Base-by-base conservation (phyloP, 1,140 invertebrate genomes). In the Dinothrombium tinctorium region DNA sequence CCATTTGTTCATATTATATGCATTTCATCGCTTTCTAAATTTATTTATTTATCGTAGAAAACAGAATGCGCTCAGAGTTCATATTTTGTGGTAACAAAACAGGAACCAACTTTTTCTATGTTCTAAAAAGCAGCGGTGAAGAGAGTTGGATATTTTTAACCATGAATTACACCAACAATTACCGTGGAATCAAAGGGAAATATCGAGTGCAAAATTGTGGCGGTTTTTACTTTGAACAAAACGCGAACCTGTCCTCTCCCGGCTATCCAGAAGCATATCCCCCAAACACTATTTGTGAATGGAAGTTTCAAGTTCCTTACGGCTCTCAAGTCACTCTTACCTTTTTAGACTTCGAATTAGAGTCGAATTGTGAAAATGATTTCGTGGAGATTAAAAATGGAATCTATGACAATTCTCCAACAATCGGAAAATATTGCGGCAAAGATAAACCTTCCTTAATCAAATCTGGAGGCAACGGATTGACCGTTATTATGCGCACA, bases 211-310 rank as follows among this genome's bases (percentile, higher is more conserved):
- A 66, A 41, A 51, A 56, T 5, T 76, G 74, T 52, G 74, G 74
- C 19, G 74, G 72, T 9, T 48, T 60, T 11, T 28, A 43, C 15
- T 61, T 60, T 48, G 40, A 48, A 1, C 6, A 43, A 5, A 54
- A 59, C 50, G 55, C 59, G 0, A n/a, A n/a, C n/a, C n/a, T n/a
- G n/a, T n/a, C n/a, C n/a, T n/a, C n/a, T n/a, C n/a, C n/a, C n/a
- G n/a, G n/a, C n/a, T n/a, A n/a, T n/a, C n/a, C n/a, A n/a, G n/a
- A n/a, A n/a, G n/a, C n/a, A n/a, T n/a, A n/a, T n/a, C n/a, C n/a
- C n/a, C n/a, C n/a, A n/a, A n/a, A n/a, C n/a, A n/a, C n/a, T n/a
- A 67, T 71, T 48, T 80, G 76, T 56, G 67, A 62, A 2, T 79
- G 74, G 75, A 46, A 67, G 26, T 48, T 69, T 2, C 48, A 57